A percentile compares a stretch with the other conserved stretches of the same genome.
phyloP scores from a whole-genome alignment of 2,113 vertebrate species.

The Salvelinus sp. region DNA sequence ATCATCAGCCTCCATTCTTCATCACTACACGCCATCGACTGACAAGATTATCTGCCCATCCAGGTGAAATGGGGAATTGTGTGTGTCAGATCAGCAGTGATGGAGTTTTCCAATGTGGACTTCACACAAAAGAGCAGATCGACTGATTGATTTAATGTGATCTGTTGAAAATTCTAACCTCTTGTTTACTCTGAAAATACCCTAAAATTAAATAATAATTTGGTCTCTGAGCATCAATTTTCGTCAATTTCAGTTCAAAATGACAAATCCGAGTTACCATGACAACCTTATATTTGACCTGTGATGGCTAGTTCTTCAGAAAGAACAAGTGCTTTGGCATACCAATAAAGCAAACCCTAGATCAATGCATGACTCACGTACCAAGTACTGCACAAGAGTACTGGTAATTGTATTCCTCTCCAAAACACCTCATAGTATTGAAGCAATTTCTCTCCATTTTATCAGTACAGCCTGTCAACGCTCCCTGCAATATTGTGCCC shows the following conservation, averaged over 20 bases:
- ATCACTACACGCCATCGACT: neutral
- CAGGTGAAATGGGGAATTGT: neutral
- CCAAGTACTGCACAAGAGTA: neutral
- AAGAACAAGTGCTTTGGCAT: neutral
- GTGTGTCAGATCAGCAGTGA: neutral
- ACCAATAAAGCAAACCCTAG: neutral
- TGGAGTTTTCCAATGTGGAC: neutral
- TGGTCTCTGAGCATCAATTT: neutral
- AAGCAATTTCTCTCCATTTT: constrained; percentile 6
- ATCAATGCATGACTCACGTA: neutral
- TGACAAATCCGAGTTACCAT: constrained; percentile 16
- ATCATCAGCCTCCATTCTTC: constrained; percentile 8
- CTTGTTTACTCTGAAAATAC: no score
- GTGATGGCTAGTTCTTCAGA: constrained; percentile 4
- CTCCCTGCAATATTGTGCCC: neutral
- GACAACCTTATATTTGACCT: constrained; percentile 27
- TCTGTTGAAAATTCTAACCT: neutral
- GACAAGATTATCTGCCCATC: neutral
- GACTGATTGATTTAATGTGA: neutral
- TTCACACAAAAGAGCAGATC: neutral
- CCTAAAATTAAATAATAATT: no score
- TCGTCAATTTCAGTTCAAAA: neutral
- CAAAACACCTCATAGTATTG: neutral
- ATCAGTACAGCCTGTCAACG: constrained; percentile 8
- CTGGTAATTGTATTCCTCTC: neutral